These are phyloP conservation scores for Elanus axillaris DNA, from an alignment of 2,113 vertebrate genomes.

Conservation along the genomic window DNA sequence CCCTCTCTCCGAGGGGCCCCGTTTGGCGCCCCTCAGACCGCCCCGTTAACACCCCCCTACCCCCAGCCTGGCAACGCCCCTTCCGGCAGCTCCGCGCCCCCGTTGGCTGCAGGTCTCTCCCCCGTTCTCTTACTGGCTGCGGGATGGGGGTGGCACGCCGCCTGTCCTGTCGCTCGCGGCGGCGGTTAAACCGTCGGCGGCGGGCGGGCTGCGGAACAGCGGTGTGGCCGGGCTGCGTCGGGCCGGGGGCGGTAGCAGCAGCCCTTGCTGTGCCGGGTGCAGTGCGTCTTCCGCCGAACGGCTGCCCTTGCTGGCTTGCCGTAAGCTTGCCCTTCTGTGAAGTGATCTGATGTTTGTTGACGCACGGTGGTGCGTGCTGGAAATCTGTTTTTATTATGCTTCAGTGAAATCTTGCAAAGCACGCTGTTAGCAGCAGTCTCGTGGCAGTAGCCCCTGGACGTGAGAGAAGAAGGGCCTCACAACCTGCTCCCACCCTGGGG, in stretches of 20 bases:
- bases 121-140: neutral
- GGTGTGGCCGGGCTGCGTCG: no score
- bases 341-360: no score
- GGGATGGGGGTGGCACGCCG: neutral
- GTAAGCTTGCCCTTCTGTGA: fast-evolving
- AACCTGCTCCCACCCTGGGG: fast-evolving
- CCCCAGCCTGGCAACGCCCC: neutral
- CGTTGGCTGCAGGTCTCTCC: neutral
- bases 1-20: fast-evolving
- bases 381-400: neutral
- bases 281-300: fast-evolving
- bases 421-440: fast-evolving
- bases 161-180: fast-evolving
- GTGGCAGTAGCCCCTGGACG: no score
- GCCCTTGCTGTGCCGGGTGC: fast-evolving
- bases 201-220: no score
- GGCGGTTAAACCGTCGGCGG: neutral
- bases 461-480: neutral
- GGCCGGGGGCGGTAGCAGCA: no score
- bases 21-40: fast-evolving
- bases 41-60: fast-evolving
- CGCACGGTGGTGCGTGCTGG: fast-evolving
- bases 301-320: neutral
- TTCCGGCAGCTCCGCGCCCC: neutral
- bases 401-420: neutral